These are phyloP conservation scores for Rhynchonycteris naso DNA, from an alignment of 2,797 vertebrate genomes.

Conservation along the genomic window DNA sequence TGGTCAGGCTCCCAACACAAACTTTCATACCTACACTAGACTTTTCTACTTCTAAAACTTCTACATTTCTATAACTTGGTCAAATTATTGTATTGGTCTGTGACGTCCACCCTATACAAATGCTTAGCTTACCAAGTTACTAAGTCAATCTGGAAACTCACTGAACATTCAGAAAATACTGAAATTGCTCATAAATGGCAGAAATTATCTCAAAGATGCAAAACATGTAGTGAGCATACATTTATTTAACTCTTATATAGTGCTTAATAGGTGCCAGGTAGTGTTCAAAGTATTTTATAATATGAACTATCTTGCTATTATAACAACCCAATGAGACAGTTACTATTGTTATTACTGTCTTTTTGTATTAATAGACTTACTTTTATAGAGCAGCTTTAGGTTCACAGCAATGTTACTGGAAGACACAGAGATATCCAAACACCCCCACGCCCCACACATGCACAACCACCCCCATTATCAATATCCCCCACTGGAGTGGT, in stretches of 20 bases:
- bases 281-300: neutral
- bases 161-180: neutral
- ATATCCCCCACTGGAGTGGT: neutral
- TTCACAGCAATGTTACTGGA: neutral
- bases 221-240: neutral
- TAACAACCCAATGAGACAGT: neutral
- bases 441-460: accelerated
- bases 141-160: neutral
- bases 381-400: neutral
- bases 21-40: neutral
- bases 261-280: neutral
- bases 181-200: neutral
- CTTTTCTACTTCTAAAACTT: neutral
- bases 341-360: neutral
- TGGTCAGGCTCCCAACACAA: no score
- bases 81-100: neutral
- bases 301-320: neutral
- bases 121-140: neutral
- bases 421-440: neutral
- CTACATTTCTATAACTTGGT: neutral
- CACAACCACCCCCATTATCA: neutral
- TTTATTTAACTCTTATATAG: neutral
- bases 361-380: neutral
- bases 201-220: neutral
- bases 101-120: neutral